Evolutionary conservation across 2,797 vertebrate genomes (phyloP).

Genomic region (Anomalospiza imberbis): DNA sequence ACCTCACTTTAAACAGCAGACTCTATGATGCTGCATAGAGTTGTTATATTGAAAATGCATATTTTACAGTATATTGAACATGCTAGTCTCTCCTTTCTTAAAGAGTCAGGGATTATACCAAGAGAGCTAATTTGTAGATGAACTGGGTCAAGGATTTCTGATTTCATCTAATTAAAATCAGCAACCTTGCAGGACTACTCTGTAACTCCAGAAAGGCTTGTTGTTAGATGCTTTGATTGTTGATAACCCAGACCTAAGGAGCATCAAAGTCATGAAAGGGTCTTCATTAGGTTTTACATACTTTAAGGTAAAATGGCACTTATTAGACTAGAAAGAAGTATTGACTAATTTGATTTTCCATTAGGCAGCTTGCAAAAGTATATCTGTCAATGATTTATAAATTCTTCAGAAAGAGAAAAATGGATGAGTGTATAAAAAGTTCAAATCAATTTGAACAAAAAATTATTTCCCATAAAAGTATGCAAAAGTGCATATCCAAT

Average conservation of each 20-base stretch:
- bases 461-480: background rate
- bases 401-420: background rate
- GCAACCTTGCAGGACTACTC: background rate
- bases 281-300: background rate
- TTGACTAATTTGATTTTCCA: background rate
- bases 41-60: background rate
- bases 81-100: background rate
- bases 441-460: background rate
- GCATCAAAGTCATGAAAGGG: background rate
- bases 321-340: background rate
- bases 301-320: background rate
- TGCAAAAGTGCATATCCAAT: background rate
- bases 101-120: background rate
- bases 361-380: background rate
- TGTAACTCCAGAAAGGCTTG: background rate
- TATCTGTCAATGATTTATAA: background rate
- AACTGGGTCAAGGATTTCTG: background rate
- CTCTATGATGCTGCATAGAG: background rate
- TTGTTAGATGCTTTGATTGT: background rate
- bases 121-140: background rate
- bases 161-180: background rate
- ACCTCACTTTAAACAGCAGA: background rate
- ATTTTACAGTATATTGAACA: background rate
- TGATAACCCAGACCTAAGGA: background rate
- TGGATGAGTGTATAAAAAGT: background rate